Percentiles rank a stretch among this genome's conserved stretches.
Conservation (phyloP, 2,888 invertebrate species). For the Trichogramma dendrolimi region DNA sequence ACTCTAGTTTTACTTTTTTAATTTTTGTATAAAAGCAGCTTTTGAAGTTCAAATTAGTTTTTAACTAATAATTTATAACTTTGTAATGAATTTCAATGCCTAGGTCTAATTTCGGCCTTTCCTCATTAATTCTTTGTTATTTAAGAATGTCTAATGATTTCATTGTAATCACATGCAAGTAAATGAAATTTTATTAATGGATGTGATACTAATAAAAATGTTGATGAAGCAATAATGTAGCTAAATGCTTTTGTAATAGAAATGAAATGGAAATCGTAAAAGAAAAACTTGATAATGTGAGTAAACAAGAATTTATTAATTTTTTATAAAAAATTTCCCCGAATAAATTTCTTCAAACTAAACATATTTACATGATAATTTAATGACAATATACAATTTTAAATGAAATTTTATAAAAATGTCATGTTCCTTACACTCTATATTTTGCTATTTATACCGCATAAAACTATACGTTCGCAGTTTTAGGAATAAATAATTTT, state of each 20-base stretch:
- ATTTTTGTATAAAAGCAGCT: too few species aligned
- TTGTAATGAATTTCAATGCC: too few species aligned
- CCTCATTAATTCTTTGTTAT: too few species aligned
- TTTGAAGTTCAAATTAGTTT: too few species aligned
- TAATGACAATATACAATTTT: conserved; percentile 29
- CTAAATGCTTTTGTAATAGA: not conserved
- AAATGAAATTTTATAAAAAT: conserved; percentile 19
- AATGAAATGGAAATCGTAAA: not conserved
- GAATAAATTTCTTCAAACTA: conserved; percentile 28
- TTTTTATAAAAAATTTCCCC: conserved; percentile 25
- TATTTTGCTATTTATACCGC: conserved; percentile 7
- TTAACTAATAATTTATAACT: too few species aligned
- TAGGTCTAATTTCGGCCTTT: too few species aligned
- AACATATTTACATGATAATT: conserved; percentile 32
- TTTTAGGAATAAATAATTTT: conserved; percentile 15
- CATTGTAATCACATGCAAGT: too few species aligned
- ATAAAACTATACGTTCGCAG: conserved; percentile 12
- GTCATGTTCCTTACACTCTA: conserved; percentile 10
- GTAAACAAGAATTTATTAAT: conserved; percentile 18
- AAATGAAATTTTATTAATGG: not conserved
- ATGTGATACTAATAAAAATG: conserved; percentile 10
- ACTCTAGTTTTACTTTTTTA: too few species aligned
- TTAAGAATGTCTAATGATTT: too few species aligned
- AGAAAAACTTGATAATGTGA: conserved; percentile 4
- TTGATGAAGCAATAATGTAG: conserved; percentile 3